Percentiles rank a stretch among this genome's conserved stretches.
Conservation (phyloP, 2,113 vertebrate species). For the Ciconia maguari region DNA sequence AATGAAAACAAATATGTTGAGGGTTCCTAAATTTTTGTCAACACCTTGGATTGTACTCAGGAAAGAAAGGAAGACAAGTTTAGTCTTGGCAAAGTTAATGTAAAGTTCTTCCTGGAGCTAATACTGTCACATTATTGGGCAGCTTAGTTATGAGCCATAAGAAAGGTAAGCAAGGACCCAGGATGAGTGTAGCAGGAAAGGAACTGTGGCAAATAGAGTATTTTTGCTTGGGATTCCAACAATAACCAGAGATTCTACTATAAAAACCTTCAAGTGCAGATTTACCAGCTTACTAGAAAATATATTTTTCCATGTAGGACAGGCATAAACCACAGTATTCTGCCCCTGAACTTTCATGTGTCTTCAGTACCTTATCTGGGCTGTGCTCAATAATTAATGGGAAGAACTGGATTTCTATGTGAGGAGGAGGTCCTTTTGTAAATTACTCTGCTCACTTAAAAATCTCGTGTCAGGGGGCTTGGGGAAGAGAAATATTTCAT, state of each 20-base stretch:
- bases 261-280: not conserved
- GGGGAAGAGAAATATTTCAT: not conserved
- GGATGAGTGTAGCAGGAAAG: not conserved
- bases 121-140: not conserved
- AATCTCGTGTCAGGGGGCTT: not conserved
- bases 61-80: not conserved
- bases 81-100: not conserved
- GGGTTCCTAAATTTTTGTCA: not conserved
- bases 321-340: not conserved
- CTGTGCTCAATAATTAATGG: not conserved
- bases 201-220: not conserved
- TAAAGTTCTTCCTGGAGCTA: not conserved
- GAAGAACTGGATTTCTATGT: not conserved
- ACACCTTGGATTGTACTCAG: not conserved
- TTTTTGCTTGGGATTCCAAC: not conserved
- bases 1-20: not conserved
- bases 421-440: not conserved
- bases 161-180: not conserved
- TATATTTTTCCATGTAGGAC: not conserved
- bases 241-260: not conserved
- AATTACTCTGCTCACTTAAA: not conserved
- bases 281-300: not conserved
- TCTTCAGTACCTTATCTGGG: not conserved
- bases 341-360: not conserved
- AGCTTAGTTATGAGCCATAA: not conserved